Evolutionary conservation across 2,113 vertebrate species (phyloP).

Genomic region (Micronycteris hirsuta): DNA sequence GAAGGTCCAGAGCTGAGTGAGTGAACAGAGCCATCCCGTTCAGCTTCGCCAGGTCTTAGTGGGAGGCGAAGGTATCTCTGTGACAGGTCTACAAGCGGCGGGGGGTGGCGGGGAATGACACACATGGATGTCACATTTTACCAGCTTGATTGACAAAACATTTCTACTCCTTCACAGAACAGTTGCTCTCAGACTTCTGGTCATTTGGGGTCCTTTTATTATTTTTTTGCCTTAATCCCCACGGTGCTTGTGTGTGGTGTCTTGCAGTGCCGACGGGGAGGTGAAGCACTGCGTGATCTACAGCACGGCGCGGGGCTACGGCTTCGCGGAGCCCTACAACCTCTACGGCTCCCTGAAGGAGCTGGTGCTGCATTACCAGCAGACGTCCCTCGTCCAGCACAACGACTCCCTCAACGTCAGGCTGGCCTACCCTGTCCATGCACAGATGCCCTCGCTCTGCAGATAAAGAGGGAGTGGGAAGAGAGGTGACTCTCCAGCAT

Average conservation of each 20-base stretch:
- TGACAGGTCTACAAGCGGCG: not conserved
- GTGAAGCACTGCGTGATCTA: conserved; percentile 98
- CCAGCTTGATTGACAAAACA: not conserved
- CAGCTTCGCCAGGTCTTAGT: not conserved
- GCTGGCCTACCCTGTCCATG: conserved; percentile 93
- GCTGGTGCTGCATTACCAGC: conserved; percentile 96
- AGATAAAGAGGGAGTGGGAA: conserved; percentile 82
- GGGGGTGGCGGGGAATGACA: not conserved
- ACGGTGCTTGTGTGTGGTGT: conserved; percentile 2
- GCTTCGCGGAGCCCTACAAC: conserved; percentile 96
- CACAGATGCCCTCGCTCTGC: conserved; percentile 88
- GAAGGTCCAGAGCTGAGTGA: not conserved
- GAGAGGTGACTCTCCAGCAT: conserved; percentile 74
- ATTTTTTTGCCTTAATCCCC: not conserved
- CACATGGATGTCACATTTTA: not conserved
- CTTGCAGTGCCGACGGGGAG: conserved; percentile 90
- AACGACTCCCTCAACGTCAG: conserved; percentile 95
- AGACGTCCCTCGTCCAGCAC: conserved; percentile 95
- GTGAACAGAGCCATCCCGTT: not conserved
- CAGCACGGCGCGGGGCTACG: conserved; percentile 93
- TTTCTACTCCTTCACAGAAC: not conserved
- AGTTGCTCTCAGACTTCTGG: not conserved
- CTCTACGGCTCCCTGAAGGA: conserved; percentile 94
- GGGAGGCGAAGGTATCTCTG: not conserved
- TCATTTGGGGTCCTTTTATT: not conserved